Evolutionary conservation across 2,888 invertebrate species (phyloP).

Genomic region (Drosophila mimetica): DNA sequence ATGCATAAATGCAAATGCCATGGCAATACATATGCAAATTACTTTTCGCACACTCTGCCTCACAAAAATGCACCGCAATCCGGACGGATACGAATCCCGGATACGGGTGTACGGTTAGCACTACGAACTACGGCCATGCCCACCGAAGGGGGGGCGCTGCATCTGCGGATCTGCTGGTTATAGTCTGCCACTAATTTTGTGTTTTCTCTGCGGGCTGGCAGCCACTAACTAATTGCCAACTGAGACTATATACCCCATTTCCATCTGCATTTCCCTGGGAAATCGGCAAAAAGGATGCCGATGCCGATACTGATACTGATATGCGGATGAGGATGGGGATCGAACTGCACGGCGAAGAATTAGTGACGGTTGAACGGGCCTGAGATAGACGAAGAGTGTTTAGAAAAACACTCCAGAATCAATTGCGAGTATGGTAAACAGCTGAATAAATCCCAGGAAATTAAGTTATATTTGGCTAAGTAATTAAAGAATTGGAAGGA

Average conservation of each 20-base stretch:
- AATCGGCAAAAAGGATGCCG: constrained; percentile 3
- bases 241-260: constrained; percentile 23
- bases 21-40: constrained; percentile 73
- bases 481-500: too few species aligned
- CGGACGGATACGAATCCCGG: constrained; percentile 32
- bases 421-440: background rate
- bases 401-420: background rate
- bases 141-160: background rate
- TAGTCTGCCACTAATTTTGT: constrained; percentile 48
- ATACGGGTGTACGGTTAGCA: constrained; percentile 7
- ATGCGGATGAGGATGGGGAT: constrained; percentile 1
- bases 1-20: constrained; percentile 75
- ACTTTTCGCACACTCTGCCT: constrained; percentile 46
- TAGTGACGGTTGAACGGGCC: constrained; percentile 2
- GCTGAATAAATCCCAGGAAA: background rate
- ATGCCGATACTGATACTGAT: background rate
- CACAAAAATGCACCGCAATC: constrained; percentile 44
- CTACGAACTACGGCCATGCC: background rate
- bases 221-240: constrained; percentile 51
- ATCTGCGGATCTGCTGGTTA: constrained; percentile 8
- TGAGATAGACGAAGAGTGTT: background rate
- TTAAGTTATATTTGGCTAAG: background rate
- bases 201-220: constrained; percentile 44
- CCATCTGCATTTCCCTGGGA: constrained; percentile 28
- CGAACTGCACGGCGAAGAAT: constrained; percentile 8